phyloP scores from a whole-genome alignment of 2,113 vertebrate genomes.

The Sceloporus tristichus region DNA sequence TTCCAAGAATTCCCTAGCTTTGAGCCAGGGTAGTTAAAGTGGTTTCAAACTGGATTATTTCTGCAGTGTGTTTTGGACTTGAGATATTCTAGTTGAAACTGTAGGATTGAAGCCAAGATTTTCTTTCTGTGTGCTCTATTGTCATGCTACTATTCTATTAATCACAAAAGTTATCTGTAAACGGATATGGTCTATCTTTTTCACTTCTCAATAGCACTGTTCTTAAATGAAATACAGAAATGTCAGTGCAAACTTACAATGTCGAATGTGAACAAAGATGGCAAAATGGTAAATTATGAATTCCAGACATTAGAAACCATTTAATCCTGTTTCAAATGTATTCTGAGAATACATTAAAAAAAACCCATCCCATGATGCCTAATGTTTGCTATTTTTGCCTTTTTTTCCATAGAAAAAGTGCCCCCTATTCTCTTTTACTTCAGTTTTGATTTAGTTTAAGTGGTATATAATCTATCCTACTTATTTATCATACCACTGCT shows the following conservation, averaged over 20 bases:
- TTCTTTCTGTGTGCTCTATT: constrained; percentile 1
- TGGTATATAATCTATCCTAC: not conserved
- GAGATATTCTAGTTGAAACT: too few species aligned
- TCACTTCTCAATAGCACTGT: not conserved
- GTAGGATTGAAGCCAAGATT: not conserved
- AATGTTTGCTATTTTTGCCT: not conserved
- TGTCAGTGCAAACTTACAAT: not conserved
- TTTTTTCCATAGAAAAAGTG: not conserved
- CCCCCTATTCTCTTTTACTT: not conserved
- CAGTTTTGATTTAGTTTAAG: not conserved
- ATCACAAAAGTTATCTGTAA: not conserved
- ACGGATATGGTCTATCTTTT: not conserved
- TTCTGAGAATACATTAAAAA: not conserved
- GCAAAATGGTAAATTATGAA: not conserved
- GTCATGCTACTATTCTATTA: not conserved
- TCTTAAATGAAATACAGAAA: not conserved
- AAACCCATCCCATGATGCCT: too few species aligned
- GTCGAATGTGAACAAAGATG: not conserved
- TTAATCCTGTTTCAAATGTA: not conserved
- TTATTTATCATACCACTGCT: not conserved
- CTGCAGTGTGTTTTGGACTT: too few species aligned
- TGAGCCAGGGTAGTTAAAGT: too few species aligned
- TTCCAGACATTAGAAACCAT: not conserved
- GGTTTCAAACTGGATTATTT: too few species aligned
- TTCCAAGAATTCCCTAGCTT: too few species aligned